These are phyloP conservation scores for Drosophila parabipectinata DNA, from an alignment of 1,140 invertebrate species.

Conservation along the genomic window DNA sequence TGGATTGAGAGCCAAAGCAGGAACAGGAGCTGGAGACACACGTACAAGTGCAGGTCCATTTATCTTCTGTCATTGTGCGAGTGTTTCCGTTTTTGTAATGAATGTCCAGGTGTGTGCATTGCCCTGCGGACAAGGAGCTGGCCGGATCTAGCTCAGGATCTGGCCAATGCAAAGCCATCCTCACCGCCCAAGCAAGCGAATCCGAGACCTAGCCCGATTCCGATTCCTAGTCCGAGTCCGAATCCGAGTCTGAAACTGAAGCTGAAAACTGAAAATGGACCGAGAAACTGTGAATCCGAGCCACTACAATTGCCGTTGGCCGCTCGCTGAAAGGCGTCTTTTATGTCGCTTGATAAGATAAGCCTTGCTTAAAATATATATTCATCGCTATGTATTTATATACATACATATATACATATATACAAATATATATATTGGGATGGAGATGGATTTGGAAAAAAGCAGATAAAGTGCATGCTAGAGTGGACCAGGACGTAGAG, in stretches of 20 bases:
- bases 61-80: constrained; percentile 80
- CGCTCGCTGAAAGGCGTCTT: constrained; percentile 76
- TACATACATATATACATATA: constrained; percentile 3
- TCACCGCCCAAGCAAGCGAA: constrained; percentile 30
- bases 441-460: constrained; percentile 7
- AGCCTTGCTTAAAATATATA: constrained; percentile 79
- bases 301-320: constrained; percentile 65
- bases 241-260: constrained; percentile 16
- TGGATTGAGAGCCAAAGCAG: constrained; percentile 26
- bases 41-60: constrained; percentile 79
- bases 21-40: constrained; percentile 34
- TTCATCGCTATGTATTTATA: constrained; percentile 51
- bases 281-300: constrained; percentile 21
- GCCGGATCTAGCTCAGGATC: constrained; percentile 32
- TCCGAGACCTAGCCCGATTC: constrained; percentile 21
- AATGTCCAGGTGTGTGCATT: constrained; percentile 80
- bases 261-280: constrained; percentile 11
- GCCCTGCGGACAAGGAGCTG: constrained; percentile 61
- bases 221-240: constrained; percentile 21
- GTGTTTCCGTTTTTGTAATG: constrained; percentile 81
- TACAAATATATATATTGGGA: constrained; percentile 16
- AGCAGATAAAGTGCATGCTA: neutral
- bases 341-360: constrained; percentile 79
- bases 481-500: neutral
- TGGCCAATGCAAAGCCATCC: constrained; percentile 35